Evolutionary conservation across 2,888 invertebrate species (phyloP).

Genomic region (Andricus curvator): DNA sequence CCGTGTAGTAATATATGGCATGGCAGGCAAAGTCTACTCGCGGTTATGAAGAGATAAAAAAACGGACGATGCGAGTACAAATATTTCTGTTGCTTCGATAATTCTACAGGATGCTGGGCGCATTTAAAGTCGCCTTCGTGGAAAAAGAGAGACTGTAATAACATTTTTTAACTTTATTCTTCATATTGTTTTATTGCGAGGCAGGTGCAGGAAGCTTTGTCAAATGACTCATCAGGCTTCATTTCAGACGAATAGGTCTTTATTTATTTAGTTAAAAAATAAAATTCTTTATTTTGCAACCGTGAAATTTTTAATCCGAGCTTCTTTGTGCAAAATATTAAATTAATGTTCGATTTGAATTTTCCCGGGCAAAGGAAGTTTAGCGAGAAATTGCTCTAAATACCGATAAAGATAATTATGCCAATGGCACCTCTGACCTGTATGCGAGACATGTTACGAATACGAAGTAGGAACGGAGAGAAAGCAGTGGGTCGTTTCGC

Average conservation of each 20-base stretch:
- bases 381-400: background rate
- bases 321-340: background rate
- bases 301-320: background rate
- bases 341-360: background rate
- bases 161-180: background rate
- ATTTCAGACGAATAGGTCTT: no score
- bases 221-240: no score
- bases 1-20: conserved; percentile 28
- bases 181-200: background rate
- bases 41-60: conserved; percentile 31
- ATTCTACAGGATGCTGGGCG: conserved; percentile 8
- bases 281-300: background rate
- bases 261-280: no score
- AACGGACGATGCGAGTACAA: background rate
- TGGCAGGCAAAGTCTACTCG: conserved; percentile 15
- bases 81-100: conserved; percentile 14
- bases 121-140: background rate
- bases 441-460: conserved; percentile 17
- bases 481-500: conserved; percentile 24
- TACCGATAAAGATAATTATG: conserved; percentile 18
- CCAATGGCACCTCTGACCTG: conserved; percentile 11
- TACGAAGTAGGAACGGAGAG: background rate
- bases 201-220: no score
- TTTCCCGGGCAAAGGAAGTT: background rate
- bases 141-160: background rate